A percentile compares a stretch with the other conserved stretches of the same genome.
Conservation (phyloP, 2,113 vertebrate species). For the Eupsittula cactorum region DNA sequence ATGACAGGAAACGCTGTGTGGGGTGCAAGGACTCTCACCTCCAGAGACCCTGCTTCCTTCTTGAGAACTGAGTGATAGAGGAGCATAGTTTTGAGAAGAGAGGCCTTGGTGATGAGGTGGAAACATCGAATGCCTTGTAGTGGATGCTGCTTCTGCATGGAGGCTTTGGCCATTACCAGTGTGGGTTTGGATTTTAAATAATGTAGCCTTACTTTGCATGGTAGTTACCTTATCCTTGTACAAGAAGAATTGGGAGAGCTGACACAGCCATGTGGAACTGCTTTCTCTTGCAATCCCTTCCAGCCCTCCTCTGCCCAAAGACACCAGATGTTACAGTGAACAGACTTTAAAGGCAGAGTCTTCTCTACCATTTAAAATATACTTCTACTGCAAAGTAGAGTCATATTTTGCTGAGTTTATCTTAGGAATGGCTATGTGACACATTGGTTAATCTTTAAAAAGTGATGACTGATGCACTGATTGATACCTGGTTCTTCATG, state of each 20-base stretch:
- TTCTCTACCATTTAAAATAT: background rate
- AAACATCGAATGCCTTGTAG: background rate
- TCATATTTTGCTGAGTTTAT: background rate
- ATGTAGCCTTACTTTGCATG: accelerated
- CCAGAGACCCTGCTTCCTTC: background rate
- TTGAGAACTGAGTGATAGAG: background rate
- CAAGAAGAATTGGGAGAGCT: background rate
- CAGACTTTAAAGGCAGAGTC: background rate
- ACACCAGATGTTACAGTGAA: background rate
- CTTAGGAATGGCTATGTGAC: background rate
- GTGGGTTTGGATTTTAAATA: background rate
- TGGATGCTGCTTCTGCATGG: background rate
- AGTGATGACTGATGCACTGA: background rate
- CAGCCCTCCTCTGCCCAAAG: background rate
- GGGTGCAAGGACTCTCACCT: background rate
- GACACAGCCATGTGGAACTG: too few species aligned
- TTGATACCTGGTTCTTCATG: background rate
- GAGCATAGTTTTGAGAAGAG: background rate
- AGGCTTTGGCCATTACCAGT: background rate
- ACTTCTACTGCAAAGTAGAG: background rate
- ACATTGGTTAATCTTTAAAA: background rate
- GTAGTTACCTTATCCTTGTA: background rate
- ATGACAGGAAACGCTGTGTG: background rate
- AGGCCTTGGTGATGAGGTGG: background rate
- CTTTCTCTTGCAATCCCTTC: background rate